Conservation (phyloP, 2,797 vertebrate species). For the Molossus molossus region DNA sequence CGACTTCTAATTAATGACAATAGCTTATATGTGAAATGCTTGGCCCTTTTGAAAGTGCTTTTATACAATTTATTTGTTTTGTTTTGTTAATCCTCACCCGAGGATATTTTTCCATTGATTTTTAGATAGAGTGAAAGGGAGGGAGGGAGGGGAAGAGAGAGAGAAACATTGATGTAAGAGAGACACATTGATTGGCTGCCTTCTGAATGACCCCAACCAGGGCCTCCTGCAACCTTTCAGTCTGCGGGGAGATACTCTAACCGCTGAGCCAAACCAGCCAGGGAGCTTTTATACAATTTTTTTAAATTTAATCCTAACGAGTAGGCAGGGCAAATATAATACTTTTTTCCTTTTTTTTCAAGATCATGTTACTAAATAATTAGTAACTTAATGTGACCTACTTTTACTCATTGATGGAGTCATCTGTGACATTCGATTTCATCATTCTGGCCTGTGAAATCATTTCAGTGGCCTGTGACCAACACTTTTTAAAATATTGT, state of each 20-base stretch:
- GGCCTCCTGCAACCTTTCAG: too few relatives aligned
- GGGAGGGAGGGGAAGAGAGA: too few relatives aligned
- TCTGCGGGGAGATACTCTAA: too few relatives aligned
- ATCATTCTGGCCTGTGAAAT: not conserved
- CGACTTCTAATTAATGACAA: not conserved
- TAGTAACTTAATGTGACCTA: not conserved
- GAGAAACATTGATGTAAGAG: too few relatives aligned
- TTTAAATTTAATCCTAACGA: not conserved
- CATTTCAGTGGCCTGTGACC: not conserved
- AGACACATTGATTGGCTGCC: too few relatives aligned
- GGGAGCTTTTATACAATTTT: not conserved
- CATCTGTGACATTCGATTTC: not conserved
- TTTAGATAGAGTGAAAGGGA: too few relatives aligned
- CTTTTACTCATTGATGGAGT: not conserved
- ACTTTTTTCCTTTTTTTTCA: not conserved
- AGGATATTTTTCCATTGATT: too few relatives aligned
- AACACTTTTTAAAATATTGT: slow-evolving; percentile 11
- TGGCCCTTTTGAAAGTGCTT: not conserved
- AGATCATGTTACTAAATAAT: not conserved
- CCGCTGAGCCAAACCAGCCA: too few relatives aligned
- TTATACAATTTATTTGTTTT: not conserved
- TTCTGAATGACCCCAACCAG: too few relatives aligned
- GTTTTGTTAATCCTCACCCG: too few relatives aligned
- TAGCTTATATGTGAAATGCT: not conserved
- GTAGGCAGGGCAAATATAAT: not conserved